Evolutionary conservation across 2,113 vertebrate genomes (phyloP), one percentile per base, ranked within the genome.

Genomic region (Beaufortia kweichowensis): DNA sequence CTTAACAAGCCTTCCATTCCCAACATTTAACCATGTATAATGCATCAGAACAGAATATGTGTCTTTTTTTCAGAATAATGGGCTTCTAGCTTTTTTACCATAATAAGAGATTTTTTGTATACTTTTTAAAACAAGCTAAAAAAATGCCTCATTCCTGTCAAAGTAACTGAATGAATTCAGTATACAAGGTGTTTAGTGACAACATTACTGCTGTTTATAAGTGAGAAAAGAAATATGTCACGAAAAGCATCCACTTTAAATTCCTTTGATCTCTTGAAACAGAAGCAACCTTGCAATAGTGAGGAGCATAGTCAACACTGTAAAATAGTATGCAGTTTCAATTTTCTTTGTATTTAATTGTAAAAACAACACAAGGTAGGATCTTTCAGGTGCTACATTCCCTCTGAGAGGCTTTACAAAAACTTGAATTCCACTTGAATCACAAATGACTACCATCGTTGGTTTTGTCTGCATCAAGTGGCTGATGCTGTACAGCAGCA

Each of bases 1-100:
- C 64, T 72, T 79, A 81, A 82, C 80, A 77, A 81, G 81, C 68
- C 39, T 68, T 43, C 73, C 75, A 70, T 70, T 65, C 60, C 23
- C 53, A 46, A 43, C 67, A 50, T 73, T 79, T 68, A 73, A 50
- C 46, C 26, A 60, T 82, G 72, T 76, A 77, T 85, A 79, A 83
- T 77, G 78, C 56, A 81, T 73, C 39, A 68, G 21, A 21, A 41
- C 55, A 79, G 81, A 78, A 53, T 48, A 66, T 33, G 31, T 48
- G 68, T 79, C 41, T 48, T 31, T 61, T 75, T 79, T 59, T 21
- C 23, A 67, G 14, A 48, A 10, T 76, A 75, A 81, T 75, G 63
- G 48, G 59, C 14, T 67, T 48, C 64, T 35, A 10, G 19, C 50
- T 71, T 53, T 57, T 41, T 66, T 19, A 10, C 35, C 35, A 39